Evolutionary conservation across 2,797 vertebrate genomes (phyloP).

Genomic region (Vespertilio murinus): DNA sequence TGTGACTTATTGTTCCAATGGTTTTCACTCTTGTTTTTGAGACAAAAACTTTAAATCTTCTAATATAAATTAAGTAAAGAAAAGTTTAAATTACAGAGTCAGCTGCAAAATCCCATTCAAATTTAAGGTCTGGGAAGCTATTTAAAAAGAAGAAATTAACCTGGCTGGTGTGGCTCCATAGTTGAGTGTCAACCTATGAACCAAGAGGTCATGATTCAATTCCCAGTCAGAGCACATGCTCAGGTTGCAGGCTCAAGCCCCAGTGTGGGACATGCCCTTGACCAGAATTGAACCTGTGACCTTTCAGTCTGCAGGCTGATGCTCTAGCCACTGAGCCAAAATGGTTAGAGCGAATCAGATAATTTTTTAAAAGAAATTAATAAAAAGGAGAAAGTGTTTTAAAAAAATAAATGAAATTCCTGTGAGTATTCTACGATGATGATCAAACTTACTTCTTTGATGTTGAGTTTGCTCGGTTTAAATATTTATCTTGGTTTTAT

Average conservation of each 20-base stretch:
- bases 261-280: no score
- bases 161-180: no score
- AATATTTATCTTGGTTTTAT: background rate
- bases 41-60: background rate
- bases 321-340: no score
- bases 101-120: background rate
- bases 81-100: conserved; percentile 17
- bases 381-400: background rate
- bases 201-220: no score
- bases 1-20: background rate
- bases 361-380: background rate
- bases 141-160: background rate
- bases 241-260: no score
- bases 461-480: conserved; percentile 11
- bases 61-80: background rate
- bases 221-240: no score
- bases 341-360: no score
- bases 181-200: no score
- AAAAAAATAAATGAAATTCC: background rate
- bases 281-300: no score
- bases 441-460: background rate
- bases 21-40: background rate
- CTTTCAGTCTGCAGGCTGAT: no score
- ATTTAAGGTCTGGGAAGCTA: background rate
- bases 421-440: background rate